These are phyloP conservation scores for Sogatella furcifera DNA, from an alignment of 1,140 invertebrate genomes.

Conservation along the genomic window DNA sequence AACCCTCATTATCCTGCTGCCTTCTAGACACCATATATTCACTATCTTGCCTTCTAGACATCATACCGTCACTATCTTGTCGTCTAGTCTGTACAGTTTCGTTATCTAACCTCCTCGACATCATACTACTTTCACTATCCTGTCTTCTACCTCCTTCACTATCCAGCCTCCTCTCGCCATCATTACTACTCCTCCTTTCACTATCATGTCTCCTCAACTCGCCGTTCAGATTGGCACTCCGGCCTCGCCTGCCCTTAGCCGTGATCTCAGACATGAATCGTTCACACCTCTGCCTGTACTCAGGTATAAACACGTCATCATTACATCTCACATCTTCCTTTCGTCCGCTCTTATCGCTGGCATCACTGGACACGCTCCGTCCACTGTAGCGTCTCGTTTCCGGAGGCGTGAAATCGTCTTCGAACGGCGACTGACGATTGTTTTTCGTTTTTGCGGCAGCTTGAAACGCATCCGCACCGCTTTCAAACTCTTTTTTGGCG, in stretches of 20 bases:
- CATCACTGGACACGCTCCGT: conserved; percentile 28
- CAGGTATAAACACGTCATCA: conserved; percentile 18
- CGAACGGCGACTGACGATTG: conserved; percentile 49
- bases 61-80: too few species aligned
- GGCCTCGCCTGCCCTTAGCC: not conserved
- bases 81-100: too few species aligned
- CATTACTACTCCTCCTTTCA: not conserved
- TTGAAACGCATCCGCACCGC: conserved; percentile 2
- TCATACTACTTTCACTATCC: too few species aligned
- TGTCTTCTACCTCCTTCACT: not conserved
- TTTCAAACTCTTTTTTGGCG: conserved; percentile 8
- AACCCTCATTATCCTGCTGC: too few species aligned
- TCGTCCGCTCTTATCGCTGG: conserved; percentile 25
- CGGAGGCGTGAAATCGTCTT: conserved; percentile 56
- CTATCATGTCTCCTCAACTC: not conserved
- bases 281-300: not conserved
- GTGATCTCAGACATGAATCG: not conserved
- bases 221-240: not conserved
- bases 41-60: too few species aligned
- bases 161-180: not conserved
- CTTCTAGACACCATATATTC: too few species aligned
- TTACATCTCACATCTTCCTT: conserved; percentile 6
- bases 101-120: too few species aligned
- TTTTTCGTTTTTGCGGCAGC: conserved; percentile 21
- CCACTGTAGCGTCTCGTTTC: conserved; percentile 27